Evolutionary conservation across 2,888 invertebrate genomes (phyloP).

Genomic region (Orchestes rusci): DNA sequence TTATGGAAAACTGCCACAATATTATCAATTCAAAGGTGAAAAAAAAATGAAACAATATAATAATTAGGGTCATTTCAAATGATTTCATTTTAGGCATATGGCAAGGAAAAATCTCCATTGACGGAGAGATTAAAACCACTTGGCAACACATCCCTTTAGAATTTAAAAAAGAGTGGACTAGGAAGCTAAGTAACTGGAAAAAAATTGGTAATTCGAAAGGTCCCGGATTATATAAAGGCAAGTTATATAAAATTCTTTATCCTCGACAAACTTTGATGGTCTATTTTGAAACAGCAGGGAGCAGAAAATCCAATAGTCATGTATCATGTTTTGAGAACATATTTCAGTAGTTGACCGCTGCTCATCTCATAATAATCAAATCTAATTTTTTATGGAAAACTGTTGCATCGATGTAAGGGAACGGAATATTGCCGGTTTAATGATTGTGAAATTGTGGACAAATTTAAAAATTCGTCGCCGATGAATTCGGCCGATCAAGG

Average conservation of each 20-base stretch:
- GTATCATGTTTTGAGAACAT: no score
- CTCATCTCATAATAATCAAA: no score
- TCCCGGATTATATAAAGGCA: conserved; percentile 52
- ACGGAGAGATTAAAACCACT: conserved; percentile 38
- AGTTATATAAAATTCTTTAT: conserved; percentile 12
- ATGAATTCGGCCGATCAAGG: no score
- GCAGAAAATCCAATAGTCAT: no score
- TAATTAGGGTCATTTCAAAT: conserved; percentile 1
- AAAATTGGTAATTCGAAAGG: conserved; percentile 35
- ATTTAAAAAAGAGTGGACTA: conserved; percentile 42
- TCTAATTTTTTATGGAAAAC: no score
- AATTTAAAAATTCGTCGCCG: no score
- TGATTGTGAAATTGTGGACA: no score
- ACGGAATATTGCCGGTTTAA: no score
- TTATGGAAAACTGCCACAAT: conserved; percentile 39
- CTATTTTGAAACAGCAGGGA: no score
- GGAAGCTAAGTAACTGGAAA: conserved; percentile 35
- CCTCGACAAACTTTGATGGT: no score
- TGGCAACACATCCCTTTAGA: conserved; percentile 49
- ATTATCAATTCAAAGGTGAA: conserved; percentile 40
- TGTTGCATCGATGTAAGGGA: no score
- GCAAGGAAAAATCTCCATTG: conserved; percentile 44
- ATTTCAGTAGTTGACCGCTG: not conserved
- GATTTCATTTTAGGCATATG: conserved; percentile 28
- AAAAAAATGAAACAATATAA: not conserved